Base-by-base conservation (phyloP, 2,888 invertebrate species). In the Trilocha varians region DNA sequence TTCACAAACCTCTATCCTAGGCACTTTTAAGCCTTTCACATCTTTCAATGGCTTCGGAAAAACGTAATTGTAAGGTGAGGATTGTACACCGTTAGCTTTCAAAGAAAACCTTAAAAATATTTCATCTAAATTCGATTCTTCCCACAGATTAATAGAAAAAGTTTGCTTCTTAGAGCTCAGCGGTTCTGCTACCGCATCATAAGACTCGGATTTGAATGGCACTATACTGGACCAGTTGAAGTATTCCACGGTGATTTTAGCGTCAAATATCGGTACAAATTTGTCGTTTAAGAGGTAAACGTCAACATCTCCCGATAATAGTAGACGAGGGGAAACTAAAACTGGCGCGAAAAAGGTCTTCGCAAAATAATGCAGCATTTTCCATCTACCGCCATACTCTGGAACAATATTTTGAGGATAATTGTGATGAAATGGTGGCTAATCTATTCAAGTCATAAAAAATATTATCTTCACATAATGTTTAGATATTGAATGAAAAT, bases 351-450 rank as follows among this genome's bases (percentile, higher is more conserved):
- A 95, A 66, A 98, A 97, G 1, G 93, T 88, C 52, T 88, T 88
- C 0, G 95, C 95, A 72, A 90, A 97, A 72, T 98, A 96, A 61
- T 99, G 98, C 2, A 96, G 78, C 89, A 94, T 91, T 75, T 96
- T 96, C 95, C 95, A 95, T 53, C 88, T 87, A 8, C 93, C 93
- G 32, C 88, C 88, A 59, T 88, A 91, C 73, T 95, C 94, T 93
- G 78, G 32, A 70, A 70, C 25, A 25, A 25, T 6, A 25, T n/a
- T n/a, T n/a, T n/a, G 2, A 13, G 13, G 8, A 2, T 16, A 6
- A 3, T 25, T 3, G 2, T 25, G n/a, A n/a, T n/a, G n/a, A n/a
- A n/a, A n/a, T n/a, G n/a, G n/a, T n/a, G n/a, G n/a, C n/a, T n/a
- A n/a, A n/a, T n/a, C n/a, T n/a, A n/a, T n/a, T n/a, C n/a, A n/a